phyloP scores from a whole-genome alignment of 2,113 vertebrate species.

The Ctenodactylus gundi region DNA sequence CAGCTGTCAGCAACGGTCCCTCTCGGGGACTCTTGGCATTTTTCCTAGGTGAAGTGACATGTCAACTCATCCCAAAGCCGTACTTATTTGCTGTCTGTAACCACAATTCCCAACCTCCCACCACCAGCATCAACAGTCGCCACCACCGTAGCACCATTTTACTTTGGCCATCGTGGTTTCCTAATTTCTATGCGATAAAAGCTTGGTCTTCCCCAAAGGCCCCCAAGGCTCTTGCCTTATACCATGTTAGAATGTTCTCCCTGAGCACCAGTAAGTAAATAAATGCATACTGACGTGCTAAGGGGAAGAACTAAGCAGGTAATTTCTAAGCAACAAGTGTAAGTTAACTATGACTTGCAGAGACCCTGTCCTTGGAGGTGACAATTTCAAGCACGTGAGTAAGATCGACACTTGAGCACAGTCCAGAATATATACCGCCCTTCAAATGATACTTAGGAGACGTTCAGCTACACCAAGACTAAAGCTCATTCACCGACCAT shows the following conservation, averaged over 20 bases:
- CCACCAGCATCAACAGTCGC: neutral
- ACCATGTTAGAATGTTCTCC: neutral
- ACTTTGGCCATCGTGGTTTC: rapidly evolving
- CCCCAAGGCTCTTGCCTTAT: neutral
- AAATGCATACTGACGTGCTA: neutral
- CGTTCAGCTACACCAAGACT: neutral
- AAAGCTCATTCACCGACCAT: neutral
- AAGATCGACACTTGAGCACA: neutral
- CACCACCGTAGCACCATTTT: neutral
- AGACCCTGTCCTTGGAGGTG: neutral
- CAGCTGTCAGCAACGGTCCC: neutral
- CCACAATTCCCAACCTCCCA: neutral
- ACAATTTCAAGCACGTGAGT: slow-evolving; percentile 17
- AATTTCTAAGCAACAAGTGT: neutral
- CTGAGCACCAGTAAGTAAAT: neutral
- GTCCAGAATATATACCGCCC: neutral
- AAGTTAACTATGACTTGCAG: neutral
- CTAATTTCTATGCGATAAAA: neutral
- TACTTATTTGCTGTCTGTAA: slow-evolving; percentile 25
- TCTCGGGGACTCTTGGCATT: neutral
- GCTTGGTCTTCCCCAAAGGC: neutral
- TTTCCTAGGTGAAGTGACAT: slow-evolving; percentile 11
- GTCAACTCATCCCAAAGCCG: neutral
- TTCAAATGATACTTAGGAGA: neutral
- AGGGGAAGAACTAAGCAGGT: neutral